Evolutionary conservation across 1,140 invertebrate genomes (phyloP), one percentile per base, ranked within the genome.

Genomic region (Mamestra configurata): DNA sequence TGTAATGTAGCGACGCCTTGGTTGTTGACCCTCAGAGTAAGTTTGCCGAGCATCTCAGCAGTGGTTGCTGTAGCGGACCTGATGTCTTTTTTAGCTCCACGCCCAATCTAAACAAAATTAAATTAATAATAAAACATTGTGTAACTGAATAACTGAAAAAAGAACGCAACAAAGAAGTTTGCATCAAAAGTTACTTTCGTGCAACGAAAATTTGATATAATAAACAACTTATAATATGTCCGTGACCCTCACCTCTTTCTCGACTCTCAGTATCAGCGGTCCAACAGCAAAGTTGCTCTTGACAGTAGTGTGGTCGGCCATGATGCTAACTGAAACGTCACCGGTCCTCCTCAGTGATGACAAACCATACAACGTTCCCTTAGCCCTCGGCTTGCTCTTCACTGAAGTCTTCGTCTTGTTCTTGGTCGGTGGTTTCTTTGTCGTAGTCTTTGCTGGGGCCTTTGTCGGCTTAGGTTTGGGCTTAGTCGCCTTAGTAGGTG

Each of bases 31-130:
- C 97, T 96, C 57, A 98, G 94, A 83, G 96, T 98, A 61, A 98
- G 92, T 94, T 97, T 97, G 46, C 98, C 98, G 53, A 96, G 96
- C 97, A 98, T 98, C 92, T 98, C 97, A 13, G 97, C 97, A 1
- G 98, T 98, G 4, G 97, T 98, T 0, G 98, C 98, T 15, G 97
- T 98, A 1, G 98, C 98, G 82, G 97, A 98, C 89, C 98, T 97
- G 49, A 97, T 84, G 92, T 97, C 96, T 89, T 97, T 97, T 85
- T 98, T 97, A 75, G 96, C 96, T 61, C 97, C 97, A 77, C 97
- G 96, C n/a, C 97, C 97, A 81, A 98, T 97, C 96, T 97, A 55
- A 4, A 84, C 27, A 71, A 53, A 55, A 53, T n/a, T n/a, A n/a
- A n/a, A n/a, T n/a, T n/a, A n/a, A n/a, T n/a, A n/a, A n/a, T n/a